phyloP scores from a whole-genome alignment of 2,113 vertebrate species.

The Periophthalmodon schlosseri region DNA sequence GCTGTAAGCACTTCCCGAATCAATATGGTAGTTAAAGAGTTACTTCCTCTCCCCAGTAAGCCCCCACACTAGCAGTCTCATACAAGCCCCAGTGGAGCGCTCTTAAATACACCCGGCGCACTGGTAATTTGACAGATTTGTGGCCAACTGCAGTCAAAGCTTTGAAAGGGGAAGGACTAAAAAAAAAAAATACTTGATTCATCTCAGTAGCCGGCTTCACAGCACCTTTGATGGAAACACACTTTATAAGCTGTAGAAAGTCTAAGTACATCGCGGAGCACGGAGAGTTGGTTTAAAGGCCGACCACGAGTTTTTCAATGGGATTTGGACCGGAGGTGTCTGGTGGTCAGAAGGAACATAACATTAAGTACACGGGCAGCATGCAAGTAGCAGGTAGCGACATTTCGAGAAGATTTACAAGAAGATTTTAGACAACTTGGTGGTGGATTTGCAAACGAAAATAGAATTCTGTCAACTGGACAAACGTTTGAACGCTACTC shows the following conservation, averaged over 20 bases:
- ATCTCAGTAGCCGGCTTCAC: constrained; percentile 24
- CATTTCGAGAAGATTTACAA: too few species aligned
- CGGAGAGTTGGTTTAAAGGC: neutral
- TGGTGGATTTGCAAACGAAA: too few species aligned
- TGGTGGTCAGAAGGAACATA: neutral
- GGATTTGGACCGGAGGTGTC: neutral
- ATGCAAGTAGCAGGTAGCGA: too few species aligned
- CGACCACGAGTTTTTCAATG: neutral
- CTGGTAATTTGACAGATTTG: constrained; percentile 70
- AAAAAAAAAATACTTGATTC: constrained; percentile 41
- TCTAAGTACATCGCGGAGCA: neutral
- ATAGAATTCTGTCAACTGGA: too few species aligned
- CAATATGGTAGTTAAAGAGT: constrained; percentile 77
- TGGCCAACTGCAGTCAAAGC: constrained; percentile 46
- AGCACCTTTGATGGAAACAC: constrained; percentile 27
- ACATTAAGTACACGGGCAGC: neutral
- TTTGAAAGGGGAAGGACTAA: constrained; percentile 47
- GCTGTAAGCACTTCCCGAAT: constrained; percentile 70
- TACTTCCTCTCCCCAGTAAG: constrained; percentile 62
- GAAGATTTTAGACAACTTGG: too few species aligned
- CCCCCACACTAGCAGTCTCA: constrained; percentile 33
- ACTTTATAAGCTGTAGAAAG: constrained; percentile 29
- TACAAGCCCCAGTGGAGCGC: constrained; percentile 55
- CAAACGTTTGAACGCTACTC: too few species aligned
- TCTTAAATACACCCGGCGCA: constrained; percentile 58